These are phyloP conservation scores for Scaptodrosophila lebanonensis DNA, from an alignment of 1,140 invertebrate genomes.

Conservation along the genomic window DNA sequence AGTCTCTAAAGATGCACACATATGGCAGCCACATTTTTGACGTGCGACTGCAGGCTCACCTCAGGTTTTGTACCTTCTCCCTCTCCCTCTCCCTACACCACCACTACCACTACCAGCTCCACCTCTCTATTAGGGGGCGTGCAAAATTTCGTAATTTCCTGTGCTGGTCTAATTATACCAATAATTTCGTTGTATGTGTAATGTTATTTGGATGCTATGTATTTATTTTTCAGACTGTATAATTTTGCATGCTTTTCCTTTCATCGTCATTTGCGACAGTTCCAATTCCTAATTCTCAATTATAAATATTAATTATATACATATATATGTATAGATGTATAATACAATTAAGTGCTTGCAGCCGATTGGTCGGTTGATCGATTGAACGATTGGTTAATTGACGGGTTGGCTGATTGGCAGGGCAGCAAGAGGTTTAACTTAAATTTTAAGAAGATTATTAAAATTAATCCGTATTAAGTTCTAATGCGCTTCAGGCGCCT, in stretches of 20 bases:
- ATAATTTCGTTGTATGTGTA: slow-evolving; percentile 32
- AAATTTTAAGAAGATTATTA: too few species aligned
- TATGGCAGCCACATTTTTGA: too few species aligned
- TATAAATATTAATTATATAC: too few species aligned
- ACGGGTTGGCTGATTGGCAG: slow-evolving; percentile 42
- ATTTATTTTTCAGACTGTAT: slow-evolving; percentile 61
- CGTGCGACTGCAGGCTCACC: too few species aligned
- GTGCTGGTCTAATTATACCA: slow-evolving; percentile 38
- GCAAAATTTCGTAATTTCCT: slow-evolving; percentile 62
- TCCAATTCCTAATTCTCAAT: too few species aligned
- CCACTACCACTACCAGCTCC: too few species aligned
- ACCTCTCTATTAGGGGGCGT: slow-evolving; percentile 15
- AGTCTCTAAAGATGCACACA: background rate
- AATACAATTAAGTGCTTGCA: slow-evolving; percentile 59
- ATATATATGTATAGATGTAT: slow-evolving; percentile 72
- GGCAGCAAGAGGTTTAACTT: slow-evolving; percentile 66
- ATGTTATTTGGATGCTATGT: slow-evolving; percentile 65
- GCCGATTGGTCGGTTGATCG: slow-evolving; percentile 32
- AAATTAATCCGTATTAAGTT: slow-evolving; percentile 59
- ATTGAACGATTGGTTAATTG: slow-evolving; percentile 22
- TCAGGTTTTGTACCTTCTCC: too few species aligned
- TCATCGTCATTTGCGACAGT: slow-evolving; percentile 44
- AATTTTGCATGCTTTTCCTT: slow-evolving; percentile 62
- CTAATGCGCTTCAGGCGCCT: slow-evolving; percentile 13
- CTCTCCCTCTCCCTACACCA: too few species aligned